Percentiles rank a stretch among this genome's conserved stretches.
Evolutionary conservation across 2,113 vertebrate species (phyloP).

Genomic region (Megatriorchis doriae): DNA sequence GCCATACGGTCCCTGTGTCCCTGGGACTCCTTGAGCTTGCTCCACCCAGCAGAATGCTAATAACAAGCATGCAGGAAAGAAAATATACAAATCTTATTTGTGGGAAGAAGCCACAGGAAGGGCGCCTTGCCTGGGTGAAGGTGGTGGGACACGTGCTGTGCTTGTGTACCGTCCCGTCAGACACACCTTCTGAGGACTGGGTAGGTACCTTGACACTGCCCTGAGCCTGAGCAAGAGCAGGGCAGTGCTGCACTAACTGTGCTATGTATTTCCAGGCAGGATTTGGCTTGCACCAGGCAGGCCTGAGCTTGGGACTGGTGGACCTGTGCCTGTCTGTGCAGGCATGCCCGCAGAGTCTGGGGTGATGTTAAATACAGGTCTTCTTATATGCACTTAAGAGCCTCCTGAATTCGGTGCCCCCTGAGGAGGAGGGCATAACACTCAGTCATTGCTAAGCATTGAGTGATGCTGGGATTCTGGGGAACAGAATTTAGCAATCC

Average conservation of each 20-base stretch:
- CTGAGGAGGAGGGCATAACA: rapidly evolving
- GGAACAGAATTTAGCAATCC: neutral
- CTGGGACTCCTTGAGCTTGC: neutral
- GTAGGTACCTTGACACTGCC: rapidly evolving
- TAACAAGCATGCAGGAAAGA: neutral
- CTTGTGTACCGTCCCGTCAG: rapidly evolving
- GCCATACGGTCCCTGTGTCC: neutral
- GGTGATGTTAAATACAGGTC: neutral
- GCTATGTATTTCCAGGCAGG: rapidly evolving
- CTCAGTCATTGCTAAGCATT: neutral
- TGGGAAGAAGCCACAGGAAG: neutral
- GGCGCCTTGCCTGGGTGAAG: neutral
- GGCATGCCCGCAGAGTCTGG: neutral
- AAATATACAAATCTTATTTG: neutral
- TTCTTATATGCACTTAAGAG: neutral
- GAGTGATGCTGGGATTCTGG: neutral
- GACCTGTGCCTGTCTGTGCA: neutral
- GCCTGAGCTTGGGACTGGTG: neutral
- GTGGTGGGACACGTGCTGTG: neutral
- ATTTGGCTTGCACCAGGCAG: neutral
- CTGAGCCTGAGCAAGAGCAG: rapidly evolving
- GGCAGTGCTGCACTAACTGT: rapidly evolving
- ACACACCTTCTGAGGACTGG: rapidly evolving
- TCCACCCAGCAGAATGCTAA: neutral
- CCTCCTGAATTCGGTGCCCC: neutral